Base-by-base conservation (phyloP, 2,888 invertebrate genomes). In the Athrips mouffetella region DNA sequence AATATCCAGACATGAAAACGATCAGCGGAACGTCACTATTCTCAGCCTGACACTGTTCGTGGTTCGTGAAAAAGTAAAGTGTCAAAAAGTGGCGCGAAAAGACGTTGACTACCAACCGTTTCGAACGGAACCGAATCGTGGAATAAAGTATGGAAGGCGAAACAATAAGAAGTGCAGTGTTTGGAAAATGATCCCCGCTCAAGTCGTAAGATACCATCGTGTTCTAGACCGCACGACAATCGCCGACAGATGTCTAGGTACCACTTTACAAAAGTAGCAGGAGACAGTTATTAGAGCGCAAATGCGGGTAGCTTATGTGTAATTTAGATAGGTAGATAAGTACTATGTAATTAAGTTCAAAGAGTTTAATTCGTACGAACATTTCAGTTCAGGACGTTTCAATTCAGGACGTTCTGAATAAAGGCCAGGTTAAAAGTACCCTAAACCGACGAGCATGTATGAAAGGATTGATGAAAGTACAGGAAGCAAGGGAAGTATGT, bases 141-240 rank as follows among this genome's bases (percentile, higher is more conserved):
- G 74, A 87, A 81, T 87, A 86, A 80, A 70, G 75, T 67, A 63
- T 71, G 59, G 70, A 66, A 71, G 70, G 69, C 66, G 73, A 76
- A 74, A 80, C 83, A 74, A 66, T 73, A 71, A 68, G 70, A 78
- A 75, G 76, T 80, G 84, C 81, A 80, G 72, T 65, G 77, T 80
- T 73, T 77, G 82, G 85, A 81, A 81, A 81, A 82, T 73, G 70
- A 78, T 78, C 86, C 87, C 86, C 87, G 78, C 81, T 80, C 67
- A 57, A 52, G 51, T 55, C 64, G 49, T 42, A 48, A 60, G 55
- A 60, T 62, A 57, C 52, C 57, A 54, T 62, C 54, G 48, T 57
- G 45, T 35, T 60, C 59, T 58, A 59, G 63, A 59, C 35, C 57
- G 47, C 48, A 57, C 55, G 61, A 53, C 52, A 51, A 60, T 68